phyloP scores from a whole-genome alignment of 1,140 invertebrate species.

The Drosophila ohnishii region DNA sequence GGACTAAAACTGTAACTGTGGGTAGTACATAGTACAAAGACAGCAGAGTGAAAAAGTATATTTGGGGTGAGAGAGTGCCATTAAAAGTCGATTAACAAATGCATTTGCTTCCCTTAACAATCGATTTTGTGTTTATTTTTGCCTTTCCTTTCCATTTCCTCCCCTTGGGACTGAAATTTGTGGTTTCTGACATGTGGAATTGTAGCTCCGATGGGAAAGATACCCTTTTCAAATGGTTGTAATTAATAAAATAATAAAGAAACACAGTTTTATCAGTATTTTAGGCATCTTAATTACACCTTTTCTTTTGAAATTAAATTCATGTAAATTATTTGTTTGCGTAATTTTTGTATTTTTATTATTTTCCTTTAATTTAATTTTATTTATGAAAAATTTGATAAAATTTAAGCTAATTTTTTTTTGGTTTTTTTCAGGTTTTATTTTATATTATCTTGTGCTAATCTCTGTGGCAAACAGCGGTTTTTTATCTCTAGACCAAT shows the following conservation, averaged over 20 bases:
- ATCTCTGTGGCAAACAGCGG: background rate
- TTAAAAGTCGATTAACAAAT: constrained; percentile 33
- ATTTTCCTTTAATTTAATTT: background rate
- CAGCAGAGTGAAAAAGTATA: background rate
- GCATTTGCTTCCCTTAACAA: constrained; percentile 7
- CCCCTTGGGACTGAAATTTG: constrained; percentile 1
- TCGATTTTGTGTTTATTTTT: constrained; percentile 4
- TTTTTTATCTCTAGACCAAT: constrained; percentile 8
- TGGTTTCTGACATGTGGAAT: background rate
- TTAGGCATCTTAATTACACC: background rate
- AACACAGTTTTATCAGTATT: too few relatives aligned
- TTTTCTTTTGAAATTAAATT: background rate
- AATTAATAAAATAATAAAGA: background rate
- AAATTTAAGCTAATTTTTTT: background rate
- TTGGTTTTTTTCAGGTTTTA: background rate
- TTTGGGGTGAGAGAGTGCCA: background rate
- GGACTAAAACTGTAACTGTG: constrained; percentile 6
- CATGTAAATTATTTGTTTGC: too few relatives aligned
- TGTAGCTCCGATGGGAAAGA: background rate
- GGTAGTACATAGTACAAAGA: background rate
- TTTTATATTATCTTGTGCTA: constrained; percentile 11
- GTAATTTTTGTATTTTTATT: too few relatives aligned
- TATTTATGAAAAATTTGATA: background rate
- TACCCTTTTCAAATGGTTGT: background rate
- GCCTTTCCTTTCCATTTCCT: background rate